phyloP scores from a whole-genome alignment of 2,797 vertebrate genomes.

The Megaceryle alcyon region DNA sequence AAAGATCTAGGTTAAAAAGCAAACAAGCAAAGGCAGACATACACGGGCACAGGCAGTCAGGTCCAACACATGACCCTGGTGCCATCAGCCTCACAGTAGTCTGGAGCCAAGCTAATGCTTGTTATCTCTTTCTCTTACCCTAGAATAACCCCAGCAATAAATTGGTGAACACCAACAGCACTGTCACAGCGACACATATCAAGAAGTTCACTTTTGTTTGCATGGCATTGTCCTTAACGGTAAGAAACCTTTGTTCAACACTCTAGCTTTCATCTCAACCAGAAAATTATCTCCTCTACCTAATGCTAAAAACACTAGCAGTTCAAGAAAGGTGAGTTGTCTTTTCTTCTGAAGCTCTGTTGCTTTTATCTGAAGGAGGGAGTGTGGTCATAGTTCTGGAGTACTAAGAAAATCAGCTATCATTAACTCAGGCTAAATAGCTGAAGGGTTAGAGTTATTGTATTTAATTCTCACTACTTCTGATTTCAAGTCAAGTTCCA shows the following conservation, averaged over 20 bases:
- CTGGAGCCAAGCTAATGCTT: constrained; percentile 37
- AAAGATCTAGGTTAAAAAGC: constrained; percentile 12
- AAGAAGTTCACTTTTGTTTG: constrained; percentile 97
- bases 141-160: constrained; percentile 97
- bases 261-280: not conserved
- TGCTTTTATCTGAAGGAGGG: not conserved
- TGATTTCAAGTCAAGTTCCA: not conserved
- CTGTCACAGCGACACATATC: constrained; percentile 90
- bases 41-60: not conserved
- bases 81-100: not conserved
- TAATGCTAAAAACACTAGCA: not conserved
- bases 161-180: constrained; percentile 79
- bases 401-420: not conserved
- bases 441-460: not conserved
- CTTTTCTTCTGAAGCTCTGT: not conserved
- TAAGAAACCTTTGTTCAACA: constrained; percentile 78
- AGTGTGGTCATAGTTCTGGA: not conserved
- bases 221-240: constrained; percentile 92
- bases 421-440: not conserved
- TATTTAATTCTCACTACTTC: not conserved
- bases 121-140: constrained; percentile 45
- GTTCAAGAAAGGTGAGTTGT: constrained; percentile 34
- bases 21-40: not conserved
- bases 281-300: not conserved
- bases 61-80: not conserved